Evolutionary conservation across 2,113 vertebrate genomes (phyloP).

Genomic region (Prolemur simus): DNA sequence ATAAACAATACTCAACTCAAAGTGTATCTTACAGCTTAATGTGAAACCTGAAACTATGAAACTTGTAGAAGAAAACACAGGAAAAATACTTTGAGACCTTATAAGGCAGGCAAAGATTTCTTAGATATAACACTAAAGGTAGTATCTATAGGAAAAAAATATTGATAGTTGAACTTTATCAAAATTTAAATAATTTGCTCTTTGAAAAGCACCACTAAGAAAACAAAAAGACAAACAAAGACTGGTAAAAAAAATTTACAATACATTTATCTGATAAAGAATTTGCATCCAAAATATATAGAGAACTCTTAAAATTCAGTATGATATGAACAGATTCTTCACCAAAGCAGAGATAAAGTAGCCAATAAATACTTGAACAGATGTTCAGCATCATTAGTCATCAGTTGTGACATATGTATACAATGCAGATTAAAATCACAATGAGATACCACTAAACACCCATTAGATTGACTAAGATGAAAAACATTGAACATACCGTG

Average conservation of each 20-base stretch:
- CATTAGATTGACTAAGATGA: not conserved
- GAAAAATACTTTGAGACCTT: not conserved
- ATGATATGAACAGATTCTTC: not conserved
- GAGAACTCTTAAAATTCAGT: not conserved
- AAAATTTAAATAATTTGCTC: conserved; percentile 11
- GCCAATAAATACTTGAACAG: not conserved
- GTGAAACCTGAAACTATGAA: not conserved
- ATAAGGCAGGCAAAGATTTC: conserved; percentile 11
- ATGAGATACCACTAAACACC: not conserved
- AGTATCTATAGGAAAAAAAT: not conserved
- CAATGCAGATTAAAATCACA: not conserved
- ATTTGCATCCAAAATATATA: not conserved
- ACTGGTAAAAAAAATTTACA: not conserved
- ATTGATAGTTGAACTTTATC: not conserved
- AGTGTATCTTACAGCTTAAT: not conserved
- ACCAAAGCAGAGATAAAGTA: not conserved
- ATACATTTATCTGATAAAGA: not conserved
- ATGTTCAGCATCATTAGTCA: not conserved
- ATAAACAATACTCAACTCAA: conserved; percentile 11
- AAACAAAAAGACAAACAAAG: not conserved
- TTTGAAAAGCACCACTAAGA: not conserved
- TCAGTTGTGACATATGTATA: not conserved
- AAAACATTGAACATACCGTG: not conserved
- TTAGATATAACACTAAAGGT: not conserved
- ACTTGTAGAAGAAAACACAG: not conserved